Base-by-base conservation (phyloP, 2,888 invertebrate species). In the Dorcus parallelipipedus region DNA sequence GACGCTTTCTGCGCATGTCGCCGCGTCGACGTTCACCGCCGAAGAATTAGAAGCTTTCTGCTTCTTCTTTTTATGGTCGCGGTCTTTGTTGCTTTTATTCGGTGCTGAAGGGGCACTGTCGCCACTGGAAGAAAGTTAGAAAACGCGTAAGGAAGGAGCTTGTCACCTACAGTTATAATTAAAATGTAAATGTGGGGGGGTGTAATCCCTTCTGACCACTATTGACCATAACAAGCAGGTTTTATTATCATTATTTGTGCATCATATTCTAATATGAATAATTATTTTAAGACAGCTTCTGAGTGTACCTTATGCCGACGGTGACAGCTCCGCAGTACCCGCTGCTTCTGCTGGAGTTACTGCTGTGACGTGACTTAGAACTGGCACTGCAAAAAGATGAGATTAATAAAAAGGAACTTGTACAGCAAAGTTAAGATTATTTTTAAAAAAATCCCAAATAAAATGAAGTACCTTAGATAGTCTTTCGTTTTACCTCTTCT, bases 271-370 rank as follows among this genome's bases (percentile, higher is more conserved):
- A 26, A 26, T 4, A 26, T 26, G 5, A 26, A 26, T 26, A 14
- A 14, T 14, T 14, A 14, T 14, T 14, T 14, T 14, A 14, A 26
- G 26, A 26, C 26, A 33, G 26, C 26, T 33, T 9, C n/a, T 43
- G 20, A 38, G 42, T 58, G 20, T 61, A 58, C 52, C 58, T 58
- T 9, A 49, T 23, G 41, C 57, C 54, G 40, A 42, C 57, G 49
- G 53, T 48, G n/a, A 57, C 47, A 20, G 60, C 85, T 1, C 89
- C 90, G 45, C 89, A 86, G 81, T 91, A 91, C 2, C 91, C 91
- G 75, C 91, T 91, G 78, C 90, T 91, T 45, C 88, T 86, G 43
- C 90, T 90, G 0, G 88, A 90, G 71, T 89, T 85, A 70, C 91
- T 91, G 41, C 87, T 88, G 72, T 85, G 84, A n/a, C 87, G 85